These are phyloP conservation scores for Sarotherodon lohbergeri DNA, from an alignment of 2,113 vertebrate species.

Conservation along the genomic window DNA sequence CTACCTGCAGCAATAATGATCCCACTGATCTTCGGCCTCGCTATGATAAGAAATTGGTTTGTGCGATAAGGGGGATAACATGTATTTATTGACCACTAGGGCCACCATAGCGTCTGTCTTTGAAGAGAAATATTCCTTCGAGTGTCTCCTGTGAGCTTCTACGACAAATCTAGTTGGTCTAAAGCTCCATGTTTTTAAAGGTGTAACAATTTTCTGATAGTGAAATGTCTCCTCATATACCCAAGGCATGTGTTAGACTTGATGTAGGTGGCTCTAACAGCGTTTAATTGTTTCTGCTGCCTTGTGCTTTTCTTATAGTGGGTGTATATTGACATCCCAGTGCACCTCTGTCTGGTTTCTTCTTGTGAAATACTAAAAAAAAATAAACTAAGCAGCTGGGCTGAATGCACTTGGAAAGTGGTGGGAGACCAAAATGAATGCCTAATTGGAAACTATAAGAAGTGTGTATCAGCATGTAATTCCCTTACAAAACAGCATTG, in stretches of 20 bases:
- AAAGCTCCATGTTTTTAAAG: not conserved
- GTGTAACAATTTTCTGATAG: not conserved
- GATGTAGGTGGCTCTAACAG: not conserved
- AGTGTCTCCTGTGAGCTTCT: not conserved
- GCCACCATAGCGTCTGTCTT: not conserved
- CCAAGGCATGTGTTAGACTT: not conserved
- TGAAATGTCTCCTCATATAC: not conserved
- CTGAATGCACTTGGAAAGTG: not conserved
- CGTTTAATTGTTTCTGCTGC: not conserved
- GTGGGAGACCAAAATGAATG: not conserved
- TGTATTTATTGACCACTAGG: not conserved
- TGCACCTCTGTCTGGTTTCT: not conserved
- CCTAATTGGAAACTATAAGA: not conserved
- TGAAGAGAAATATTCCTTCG: not conserved
- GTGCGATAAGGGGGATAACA: not conserved
- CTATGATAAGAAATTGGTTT: not conserved
- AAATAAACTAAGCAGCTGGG: not conserved
- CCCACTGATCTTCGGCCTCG: not conserved
- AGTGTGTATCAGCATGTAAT: not conserved
- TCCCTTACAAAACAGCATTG: not conserved
- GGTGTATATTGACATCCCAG: not conserved
- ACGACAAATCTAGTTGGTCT: not conserved
- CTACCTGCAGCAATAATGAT: not conserved
- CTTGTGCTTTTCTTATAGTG: not conserved
- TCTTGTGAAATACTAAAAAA: not conserved